Evolutionary conservation across 2,888 invertebrate species (phyloP), one percentile per base, ranked within the genome.

Genomic region (Trichogramma dendrolimi): DNA sequence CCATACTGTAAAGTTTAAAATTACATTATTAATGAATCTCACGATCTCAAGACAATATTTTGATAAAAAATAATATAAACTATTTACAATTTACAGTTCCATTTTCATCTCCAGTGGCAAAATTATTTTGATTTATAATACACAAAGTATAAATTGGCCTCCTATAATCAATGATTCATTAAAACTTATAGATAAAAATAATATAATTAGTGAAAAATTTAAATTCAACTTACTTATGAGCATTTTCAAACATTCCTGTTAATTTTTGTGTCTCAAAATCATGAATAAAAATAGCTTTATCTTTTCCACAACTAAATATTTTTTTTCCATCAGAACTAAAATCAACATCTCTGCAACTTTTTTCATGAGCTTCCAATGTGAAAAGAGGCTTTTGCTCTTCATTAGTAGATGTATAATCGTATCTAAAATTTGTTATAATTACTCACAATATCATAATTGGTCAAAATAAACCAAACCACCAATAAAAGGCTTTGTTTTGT

Each of bases 91-190:
- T 93, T 0, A 96, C 86, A 58, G 84, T 84, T 47, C 96, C 96
- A 71, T 87, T 87, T 80, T 96, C 96, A 81, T 96, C 96, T 58
- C 96, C 96, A 64, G 93, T 89, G 5, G 89, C 90, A 77, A 94
- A 86, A 69, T 89, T 82, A 77, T 91, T 85, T 71, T 90, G 86
- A 76, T 89, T 89, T 50, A 95, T 82, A 55, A 90, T 82, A 51
- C 85, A 80, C 67, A 96, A 74, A 69, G 87, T 86, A 75, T 92
- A 92, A 40, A 94, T 83, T 55, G 94, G 86, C 63, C 86, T 85
- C 27, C 84, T 84, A 71, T 50, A 78, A 67, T 48, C 46, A 55
- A 50, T 27, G 43, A 6, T 47, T 41, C 27, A 62, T 39, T 58
- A 44, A 57, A 40, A 49, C 38, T 48, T 39, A 6, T 27, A 58